Evolutionary conservation across 2,797 vertebrate genomes (phyloP).

Genomic region (Coracias cyanogaster): DNA sequence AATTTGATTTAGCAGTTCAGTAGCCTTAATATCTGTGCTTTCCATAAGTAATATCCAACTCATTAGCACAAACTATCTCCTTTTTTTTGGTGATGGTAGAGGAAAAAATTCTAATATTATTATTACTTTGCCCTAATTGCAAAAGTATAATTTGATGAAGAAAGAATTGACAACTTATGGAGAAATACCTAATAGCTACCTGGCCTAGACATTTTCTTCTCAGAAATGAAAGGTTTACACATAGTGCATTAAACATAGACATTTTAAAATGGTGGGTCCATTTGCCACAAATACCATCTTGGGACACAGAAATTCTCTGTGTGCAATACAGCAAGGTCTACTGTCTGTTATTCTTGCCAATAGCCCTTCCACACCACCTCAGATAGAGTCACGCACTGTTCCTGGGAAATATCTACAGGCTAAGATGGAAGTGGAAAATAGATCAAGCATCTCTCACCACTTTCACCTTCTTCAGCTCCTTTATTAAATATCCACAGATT

Average conservation of each 20-base stretch:
- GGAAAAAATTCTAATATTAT: neutral
- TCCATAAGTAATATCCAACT: neutral
- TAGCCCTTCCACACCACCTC: neutral
- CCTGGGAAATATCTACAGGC: neutral
- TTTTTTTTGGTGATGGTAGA: neutral
- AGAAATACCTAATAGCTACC: neutral
- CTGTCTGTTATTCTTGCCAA: neutral
- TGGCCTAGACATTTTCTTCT: neutral
- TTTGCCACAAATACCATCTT: neutral
- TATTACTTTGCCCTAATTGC: neutral
- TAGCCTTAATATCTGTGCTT: neutral
- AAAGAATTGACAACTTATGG: neutral
- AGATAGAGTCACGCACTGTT: neutral
- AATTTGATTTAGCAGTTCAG: neutral
- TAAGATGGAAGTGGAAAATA: neutral
- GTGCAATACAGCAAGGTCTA: neutral
- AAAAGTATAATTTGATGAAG: neutral
- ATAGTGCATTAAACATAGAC: no score
- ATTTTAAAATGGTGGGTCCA: no score
- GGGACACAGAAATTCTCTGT: neutral
- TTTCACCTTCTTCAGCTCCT: neutral
- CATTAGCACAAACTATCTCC: neutral
- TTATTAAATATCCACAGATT: neutral
- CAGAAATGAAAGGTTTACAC: neutral
- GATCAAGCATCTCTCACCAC: neutral